A percentile compares a stretch with the other conserved stretches of the same genome.
Evolutionary conservation across 2,113 vertebrate genomes (phyloP).

Genomic region (Thamnophis sirtalis): DNA sequence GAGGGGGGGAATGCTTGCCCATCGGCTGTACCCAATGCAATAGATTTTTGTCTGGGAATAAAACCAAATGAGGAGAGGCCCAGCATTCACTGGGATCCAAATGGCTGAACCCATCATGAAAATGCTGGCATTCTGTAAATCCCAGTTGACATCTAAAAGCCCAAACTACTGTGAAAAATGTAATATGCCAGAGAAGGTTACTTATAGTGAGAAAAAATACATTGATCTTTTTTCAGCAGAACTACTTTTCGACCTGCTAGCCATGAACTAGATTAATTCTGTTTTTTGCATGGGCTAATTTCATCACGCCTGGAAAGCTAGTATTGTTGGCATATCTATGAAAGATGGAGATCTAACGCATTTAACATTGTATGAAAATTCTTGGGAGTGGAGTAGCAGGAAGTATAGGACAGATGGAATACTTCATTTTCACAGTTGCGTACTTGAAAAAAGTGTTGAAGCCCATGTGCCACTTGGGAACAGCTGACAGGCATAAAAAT

Average conservation of each 20-base stretch:
- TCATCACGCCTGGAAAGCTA: background rate
- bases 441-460: background rate
- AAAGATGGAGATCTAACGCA: background rate
- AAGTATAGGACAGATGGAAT: background rate
- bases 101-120: background rate
- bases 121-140: background rate
- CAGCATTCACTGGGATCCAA: background rate
- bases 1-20: background rate
- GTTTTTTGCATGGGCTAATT: background rate
- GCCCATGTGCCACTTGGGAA: background rate
- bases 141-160: slow-evolving; percentile 3
- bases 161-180: background rate
- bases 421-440: background rate
- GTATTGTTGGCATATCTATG: background rate
- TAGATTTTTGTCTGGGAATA: slow-evolving; percentile 17
- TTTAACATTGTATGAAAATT: background rate
- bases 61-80: slow-evolving; percentile 6
- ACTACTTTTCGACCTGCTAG: background rate
- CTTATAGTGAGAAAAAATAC: slow-evolving; percentile 15
- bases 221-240: background rate
- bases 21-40: background rate
- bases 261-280: background rate
- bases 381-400: background rate
- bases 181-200: background rate
- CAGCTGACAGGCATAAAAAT: background rate